Evolutionary conservation across 2,113 vertebrate genomes (phyloP), one percentile per base, ranked within the genome.

Genomic region (Notothenia coriiceps): DNA sequence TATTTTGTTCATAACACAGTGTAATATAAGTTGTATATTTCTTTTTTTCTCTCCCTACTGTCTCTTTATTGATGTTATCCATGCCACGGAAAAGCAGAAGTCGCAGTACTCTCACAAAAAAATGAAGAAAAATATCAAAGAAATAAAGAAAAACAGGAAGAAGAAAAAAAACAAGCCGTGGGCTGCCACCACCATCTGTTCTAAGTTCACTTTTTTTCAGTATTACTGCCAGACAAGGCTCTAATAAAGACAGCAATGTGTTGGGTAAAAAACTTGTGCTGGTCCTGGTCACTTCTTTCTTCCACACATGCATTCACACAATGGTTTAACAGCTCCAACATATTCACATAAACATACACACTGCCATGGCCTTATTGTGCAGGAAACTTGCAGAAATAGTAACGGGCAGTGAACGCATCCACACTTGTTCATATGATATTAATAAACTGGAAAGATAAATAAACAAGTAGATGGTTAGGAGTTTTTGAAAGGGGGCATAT

Each of bases 11-110:
- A 99, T 99, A 99, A 99, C 97, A 98, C 97, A 98, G 97, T 99
- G 98, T 99, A 99, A 99, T 99, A 99, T 99, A 99, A 99, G 97
- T 99, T 99, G 98, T 99, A 99, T 99, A 99, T 99, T 99, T 99
- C 97, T 97, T 97, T 97, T 56, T 97, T 95, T 91, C 80, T 93
- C 88, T 93, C 91, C 91, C 88, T 91, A 88, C 86, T 85, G 90
- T 94, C 95, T 97, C 96, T 98, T 98, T 98, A 97, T 95, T 97
- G 97, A 98, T 98, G 97, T 96, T 98, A 97, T 98, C 96, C 97
- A 99, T 97, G 96, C 97, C 97, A 98, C 96, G 97, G 96, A 96
- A 97, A 98, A 97, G 35, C 87, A 85, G 91, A 97, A 98, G 97
- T 97, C 94, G 93, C 96, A 94, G 95, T 94, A 95, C 97, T 98